Conservation (phyloP, 2,797 vertebrate species). For the Peromyscus melanophrys region DNA sequence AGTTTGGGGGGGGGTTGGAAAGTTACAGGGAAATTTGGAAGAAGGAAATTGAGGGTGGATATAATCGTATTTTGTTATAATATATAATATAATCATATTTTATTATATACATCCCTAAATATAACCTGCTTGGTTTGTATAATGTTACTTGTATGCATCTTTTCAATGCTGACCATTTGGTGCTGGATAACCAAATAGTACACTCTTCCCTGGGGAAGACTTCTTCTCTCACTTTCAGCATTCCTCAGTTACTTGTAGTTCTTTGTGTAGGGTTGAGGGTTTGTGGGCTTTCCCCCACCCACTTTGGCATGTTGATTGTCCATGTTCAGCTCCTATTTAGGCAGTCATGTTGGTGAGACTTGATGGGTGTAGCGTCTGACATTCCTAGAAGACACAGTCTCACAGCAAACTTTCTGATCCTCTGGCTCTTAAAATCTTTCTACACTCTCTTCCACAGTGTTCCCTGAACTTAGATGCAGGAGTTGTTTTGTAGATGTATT, state of each 20-base stretch:
- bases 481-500: background rate
- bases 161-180: background rate
- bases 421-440: background rate
- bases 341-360: background rate
- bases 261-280: background rate
- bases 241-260: background rate
- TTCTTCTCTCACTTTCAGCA: background rate
- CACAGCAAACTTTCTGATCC: background rate
- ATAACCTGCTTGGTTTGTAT: background rate
- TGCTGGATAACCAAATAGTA: background rate
- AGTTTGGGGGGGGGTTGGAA: background rate
- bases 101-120: background rate
- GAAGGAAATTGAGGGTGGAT: background rate
- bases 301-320: background rate
- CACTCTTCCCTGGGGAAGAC: background rate
- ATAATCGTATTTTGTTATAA: background rate
- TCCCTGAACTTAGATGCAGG: background rate
- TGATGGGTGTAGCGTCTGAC: background rate
- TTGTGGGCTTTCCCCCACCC: background rate
- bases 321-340: background rate
- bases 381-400: background rate
- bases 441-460: background rate
- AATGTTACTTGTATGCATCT: background rate
- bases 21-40: background rate
- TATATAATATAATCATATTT: background rate